These are phyloP conservation scores for Tinamus major DNA, from an alignment of 2,797 vertebrate species.

Conservation along the genomic window DNA sequence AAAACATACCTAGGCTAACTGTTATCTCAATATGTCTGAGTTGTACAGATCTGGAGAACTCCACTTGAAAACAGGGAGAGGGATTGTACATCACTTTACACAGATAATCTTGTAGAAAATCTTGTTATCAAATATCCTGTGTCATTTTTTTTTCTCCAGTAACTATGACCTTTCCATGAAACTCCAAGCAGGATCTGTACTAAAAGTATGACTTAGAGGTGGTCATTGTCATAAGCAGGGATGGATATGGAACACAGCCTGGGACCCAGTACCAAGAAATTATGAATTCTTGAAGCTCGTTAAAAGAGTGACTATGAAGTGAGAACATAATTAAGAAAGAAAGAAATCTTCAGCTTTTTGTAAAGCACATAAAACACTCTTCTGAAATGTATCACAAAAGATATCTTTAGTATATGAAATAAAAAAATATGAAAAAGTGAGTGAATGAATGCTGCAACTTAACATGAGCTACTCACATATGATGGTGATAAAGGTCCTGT, in stretches of 20 bases:
- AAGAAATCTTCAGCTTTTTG: slow-evolving; percentile 42
- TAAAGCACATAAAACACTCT: slow-evolving; percentile 23
- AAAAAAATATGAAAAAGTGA: slow-evolving; percentile 56
- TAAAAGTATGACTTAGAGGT: neutral
- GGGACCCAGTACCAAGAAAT: neutral
- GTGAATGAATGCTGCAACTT: slow-evolving; percentile 44
- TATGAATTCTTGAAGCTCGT: neutral
- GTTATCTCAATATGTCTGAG: neutral
- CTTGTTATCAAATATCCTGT: neutral
- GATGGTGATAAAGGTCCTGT: slow-evolving; percentile 41
- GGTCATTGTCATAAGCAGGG: neutral
- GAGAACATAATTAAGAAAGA: neutral
- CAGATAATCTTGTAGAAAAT: neutral
- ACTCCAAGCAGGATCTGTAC: neutral
- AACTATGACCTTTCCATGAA: neutral
- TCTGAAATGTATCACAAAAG: slow-evolving; percentile 55
- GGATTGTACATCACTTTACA: neutral
- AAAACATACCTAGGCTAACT: neutral
- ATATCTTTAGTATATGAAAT: slow-evolving; percentile 57
- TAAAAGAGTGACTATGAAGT: neutral
- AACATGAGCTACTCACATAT: slow-evolving; percentile 4
- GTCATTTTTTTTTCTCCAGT: neutral
- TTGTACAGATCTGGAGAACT: neutral
- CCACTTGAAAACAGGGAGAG: neutral
- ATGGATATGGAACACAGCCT: neutral